These are phyloP conservation scores for Indicator maculatus DNA, from an alignment of 2,113 vertebrate genomes.

Conservation along the genomic window DNA sequence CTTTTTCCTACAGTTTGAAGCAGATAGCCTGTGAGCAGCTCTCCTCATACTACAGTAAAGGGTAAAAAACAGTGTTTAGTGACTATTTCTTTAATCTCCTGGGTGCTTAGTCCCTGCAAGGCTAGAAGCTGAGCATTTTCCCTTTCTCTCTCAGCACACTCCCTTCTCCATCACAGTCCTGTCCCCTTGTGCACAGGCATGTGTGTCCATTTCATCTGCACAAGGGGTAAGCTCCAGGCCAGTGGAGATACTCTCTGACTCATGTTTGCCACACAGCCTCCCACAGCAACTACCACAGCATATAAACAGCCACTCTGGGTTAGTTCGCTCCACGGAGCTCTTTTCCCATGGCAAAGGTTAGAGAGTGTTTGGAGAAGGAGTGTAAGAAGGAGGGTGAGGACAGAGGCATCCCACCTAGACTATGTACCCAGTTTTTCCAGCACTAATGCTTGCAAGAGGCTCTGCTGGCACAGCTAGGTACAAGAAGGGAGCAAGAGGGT, in stretches of 20 bases:
- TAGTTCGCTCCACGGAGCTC: background rate
- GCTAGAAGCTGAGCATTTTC: background rate
- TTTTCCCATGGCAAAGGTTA: background rate
- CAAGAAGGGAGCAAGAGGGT: background rate
- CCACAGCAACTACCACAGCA: background rate
- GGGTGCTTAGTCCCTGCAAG: background rate
- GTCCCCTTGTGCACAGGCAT: rapidly evolving
- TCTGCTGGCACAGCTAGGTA: rapidly evolving
- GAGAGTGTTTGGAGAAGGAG: rapidly evolving
- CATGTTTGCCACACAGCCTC: background rate
- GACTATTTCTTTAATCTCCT: background rate
- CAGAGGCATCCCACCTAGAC: background rate
- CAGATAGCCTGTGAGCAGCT: rapidly evolving
- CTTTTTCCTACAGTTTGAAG: background rate
- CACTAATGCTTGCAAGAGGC: background rate
- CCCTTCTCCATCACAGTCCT: background rate
- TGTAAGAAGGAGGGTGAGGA: background rate
- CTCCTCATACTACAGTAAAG: background rate
- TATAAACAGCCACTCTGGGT: background rate
- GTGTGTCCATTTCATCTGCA: background rate
- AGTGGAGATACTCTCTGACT: background rate
- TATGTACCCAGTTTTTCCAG: background rate
- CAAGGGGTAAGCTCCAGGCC: background rate
- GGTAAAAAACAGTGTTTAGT: background rate
- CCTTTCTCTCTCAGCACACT: background rate